Evolutionary conservation across 2,888 invertebrate species (phyloP).

Genomic region (Phaedon cochleariae): DNA sequence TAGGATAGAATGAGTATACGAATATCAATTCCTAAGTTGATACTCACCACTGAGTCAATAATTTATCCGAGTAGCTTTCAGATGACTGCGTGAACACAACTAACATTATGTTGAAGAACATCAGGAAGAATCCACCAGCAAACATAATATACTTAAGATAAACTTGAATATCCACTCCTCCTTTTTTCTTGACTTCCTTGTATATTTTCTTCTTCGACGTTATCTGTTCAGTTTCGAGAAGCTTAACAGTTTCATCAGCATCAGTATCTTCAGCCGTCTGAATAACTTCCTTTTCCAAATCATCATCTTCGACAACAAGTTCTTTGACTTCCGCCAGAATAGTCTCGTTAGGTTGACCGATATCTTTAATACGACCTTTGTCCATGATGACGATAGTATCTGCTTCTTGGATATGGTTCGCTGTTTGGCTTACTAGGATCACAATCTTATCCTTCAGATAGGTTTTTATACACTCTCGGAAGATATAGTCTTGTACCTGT

Average conservation of each 20-base stretch:
- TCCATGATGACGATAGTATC: constrained; percentile 48
- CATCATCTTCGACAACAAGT: constrained; percentile 55
- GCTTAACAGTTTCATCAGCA: constrained; percentile 46
- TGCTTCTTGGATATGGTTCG: constrained; percentile 68
- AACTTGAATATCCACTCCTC: constrained; percentile 48
- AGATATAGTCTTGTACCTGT: constrained; percentile 84
- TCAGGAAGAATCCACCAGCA: constrained; percentile 43
- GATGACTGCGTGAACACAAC: constrained; percentile 40
- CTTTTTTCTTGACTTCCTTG: constrained; percentile 51
- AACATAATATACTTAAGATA: constrained; percentile 50
- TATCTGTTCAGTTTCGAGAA: constrained; percentile 34
- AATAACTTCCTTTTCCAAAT: constrained; percentile 54
- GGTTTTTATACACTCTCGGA: constrained; percentile 76
- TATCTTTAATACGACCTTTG: constrained; percentile 66
- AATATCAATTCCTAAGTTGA: too few species aligned
- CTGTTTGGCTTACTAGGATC: constrained; percentile 77
- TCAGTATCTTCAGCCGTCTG: constrained; percentile 45
- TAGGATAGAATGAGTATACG: too few species aligned
- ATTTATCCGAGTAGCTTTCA: constrained; percentile 43
- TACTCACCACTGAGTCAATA: constrained; percentile 32
- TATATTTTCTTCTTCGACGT: constrained; percentile 41
- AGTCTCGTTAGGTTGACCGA: constrained; percentile 72
- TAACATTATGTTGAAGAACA: constrained; percentile 33
- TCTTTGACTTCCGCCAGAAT: constrained; percentile 77
- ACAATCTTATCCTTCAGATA: constrained; percentile 71